Base-by-base conservation (phyloP, 37 sponge, comb jelly and placozoan species). In the Amphimedon queenslandica region DNA sequence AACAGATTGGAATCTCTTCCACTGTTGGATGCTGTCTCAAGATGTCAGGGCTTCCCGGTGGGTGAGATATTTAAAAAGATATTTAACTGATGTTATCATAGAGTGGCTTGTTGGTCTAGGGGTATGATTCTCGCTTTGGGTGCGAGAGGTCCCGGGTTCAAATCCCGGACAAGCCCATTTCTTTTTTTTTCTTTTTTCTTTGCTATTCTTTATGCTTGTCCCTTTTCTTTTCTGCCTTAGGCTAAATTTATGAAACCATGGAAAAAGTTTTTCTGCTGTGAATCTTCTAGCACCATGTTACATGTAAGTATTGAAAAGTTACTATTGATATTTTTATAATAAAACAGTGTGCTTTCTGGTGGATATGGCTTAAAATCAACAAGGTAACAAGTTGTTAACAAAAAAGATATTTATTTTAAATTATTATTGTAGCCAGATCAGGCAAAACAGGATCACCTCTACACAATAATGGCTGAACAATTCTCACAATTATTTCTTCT, bases 81-180 rank as follows among this genome's bases (percentile, higher is more conserved):
- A 31, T 10, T 23, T 13, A 16, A 30, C 24, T 42, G 38, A 53
- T 21, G 6, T 70, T 18, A 25, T 70, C 2, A 65, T 4, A 18
- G 33, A 13, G 72, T 51, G 89, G 89, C 89, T 73, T 73, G 89
- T 88, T 88, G 89, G 89, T 88, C 89, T 88, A 88, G 89, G 83
- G 89, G 89, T 41, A 88, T 88, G 89, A 88, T 88, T 88, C 89
- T 88, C 83, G 89, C 79, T 88, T 88, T 78, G 89, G 89, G 89
- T 82, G 83, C 89, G 83, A 88, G 89, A 88, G 89, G 89, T 82
- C 89, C 89, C 89, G 89, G 89, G 89, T 88, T 88, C 89, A 53
- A 88, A 78, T 88, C 89, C 89, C 89, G 89, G 89, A 88, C 89
- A 73, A 73, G 89, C 89, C 89, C 89, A 69, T 40, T 42, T 70